Conservation (phyloP, 2,113 vertebrate species). For the Gymnarchus niloticus region DNA sequence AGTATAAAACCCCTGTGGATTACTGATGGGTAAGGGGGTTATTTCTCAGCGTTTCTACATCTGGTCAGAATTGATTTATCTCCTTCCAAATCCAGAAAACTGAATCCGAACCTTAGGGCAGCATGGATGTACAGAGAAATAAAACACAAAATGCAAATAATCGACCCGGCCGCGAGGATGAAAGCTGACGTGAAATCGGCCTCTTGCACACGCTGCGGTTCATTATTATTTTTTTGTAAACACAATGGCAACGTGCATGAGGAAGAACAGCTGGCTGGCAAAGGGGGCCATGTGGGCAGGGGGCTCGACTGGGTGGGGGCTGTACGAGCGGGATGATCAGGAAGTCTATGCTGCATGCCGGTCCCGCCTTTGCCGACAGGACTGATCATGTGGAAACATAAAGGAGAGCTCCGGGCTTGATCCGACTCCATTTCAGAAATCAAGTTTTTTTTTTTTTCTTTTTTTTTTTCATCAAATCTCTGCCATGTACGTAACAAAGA, state of each 20-base stretch:
- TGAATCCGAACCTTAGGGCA: background rate
- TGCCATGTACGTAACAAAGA: slow-evolving; percentile 40
- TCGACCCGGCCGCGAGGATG: too few relatives aligned
- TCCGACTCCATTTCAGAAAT: slow-evolving; percentile 31
- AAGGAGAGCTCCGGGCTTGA: background rate
- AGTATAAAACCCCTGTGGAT: too few relatives aligned
- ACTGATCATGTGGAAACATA: slow-evolving; percentile 31
- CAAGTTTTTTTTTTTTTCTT: slow-evolving; percentile 13
- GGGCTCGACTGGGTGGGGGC: slow-evolving; percentile 18
- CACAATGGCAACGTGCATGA: background rate
- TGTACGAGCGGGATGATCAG: background rate
- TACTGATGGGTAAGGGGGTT: background rate
- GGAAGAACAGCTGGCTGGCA: background rate
- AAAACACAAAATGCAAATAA: background rate
- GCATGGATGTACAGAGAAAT: background rate
- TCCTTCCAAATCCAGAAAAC: background rate
- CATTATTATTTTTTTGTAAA: background rate
- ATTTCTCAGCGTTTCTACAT: background rate
- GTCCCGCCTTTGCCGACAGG: slow-evolving; percentile 30
- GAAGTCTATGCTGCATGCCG: slow-evolving; percentile 28
- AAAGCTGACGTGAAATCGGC: background rate
- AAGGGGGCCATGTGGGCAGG: background rate
- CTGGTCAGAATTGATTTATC: background rate
- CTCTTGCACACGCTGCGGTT: background rate
- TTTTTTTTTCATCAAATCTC: slow-evolving; percentile 22